These are phyloP conservation scores for Halocynthia roretzi DNA, from an alignment of 23 tunicate species.

Conservation along the genomic window DNA sequence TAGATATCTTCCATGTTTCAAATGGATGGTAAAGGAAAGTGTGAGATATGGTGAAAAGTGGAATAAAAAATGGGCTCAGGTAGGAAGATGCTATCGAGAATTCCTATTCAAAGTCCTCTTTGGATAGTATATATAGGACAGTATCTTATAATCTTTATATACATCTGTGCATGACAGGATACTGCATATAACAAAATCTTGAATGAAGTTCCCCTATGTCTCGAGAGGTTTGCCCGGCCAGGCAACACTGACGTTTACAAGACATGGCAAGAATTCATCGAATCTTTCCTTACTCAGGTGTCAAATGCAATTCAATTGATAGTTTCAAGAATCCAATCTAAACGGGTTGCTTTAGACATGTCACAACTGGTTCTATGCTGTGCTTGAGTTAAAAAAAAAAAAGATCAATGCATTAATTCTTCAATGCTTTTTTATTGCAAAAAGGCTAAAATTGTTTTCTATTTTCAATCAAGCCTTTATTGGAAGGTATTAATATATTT, in stretches of 20 bases:
- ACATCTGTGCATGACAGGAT: conserved; percentile 29
- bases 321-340: too few relatives aligned
- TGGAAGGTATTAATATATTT: neutral
- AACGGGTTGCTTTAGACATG: too few relatives aligned
- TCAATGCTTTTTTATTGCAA: too few relatives aligned
- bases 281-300: conserved; percentile 77
- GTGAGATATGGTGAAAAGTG: conserved; percentile 77
- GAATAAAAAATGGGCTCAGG: conserved; percentile 91
- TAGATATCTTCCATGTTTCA: conserved; percentile 79
- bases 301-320: conserved; percentile 21
- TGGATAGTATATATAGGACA: too few relatives aligned
- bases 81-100: neutral
- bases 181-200: conserved; percentile 71
- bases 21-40: conserved; percentile 83
- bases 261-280: conserved; percentile 72
- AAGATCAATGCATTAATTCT: too few relatives aligned
- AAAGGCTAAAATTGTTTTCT: too few relatives aligned
- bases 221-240: conserved; percentile 55
- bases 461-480: neutral
- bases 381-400: too few relatives aligned
- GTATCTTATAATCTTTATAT: neutral
- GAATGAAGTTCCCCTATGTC: conserved; percentile 54
- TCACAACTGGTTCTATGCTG: too few relatives aligned
- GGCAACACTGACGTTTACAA: conserved; percentile 43
- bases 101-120: too few relatives aligned